Conservation (phyloP, 2,113 vertebrate genomes). For the Calyptomena viridis region DNA sequence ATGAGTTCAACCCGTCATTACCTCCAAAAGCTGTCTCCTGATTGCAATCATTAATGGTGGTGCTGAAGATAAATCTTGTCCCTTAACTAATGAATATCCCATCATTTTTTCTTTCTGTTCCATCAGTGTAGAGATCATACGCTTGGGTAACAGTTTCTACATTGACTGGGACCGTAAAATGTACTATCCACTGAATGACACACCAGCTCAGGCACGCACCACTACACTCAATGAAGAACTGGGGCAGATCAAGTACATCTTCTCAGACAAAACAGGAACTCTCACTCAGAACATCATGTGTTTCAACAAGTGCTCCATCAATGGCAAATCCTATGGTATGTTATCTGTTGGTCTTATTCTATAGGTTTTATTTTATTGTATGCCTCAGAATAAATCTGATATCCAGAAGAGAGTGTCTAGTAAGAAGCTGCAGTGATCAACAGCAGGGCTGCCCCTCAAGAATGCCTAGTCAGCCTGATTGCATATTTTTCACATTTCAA, state of each 20-base stretch:
- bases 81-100: not conserved
- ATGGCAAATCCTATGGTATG: constrained; percentile 86
- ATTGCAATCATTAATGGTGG: not conserved
- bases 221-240: constrained; percentile 96
- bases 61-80: not conserved
- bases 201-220: constrained; percentile 86
- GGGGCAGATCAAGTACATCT: constrained; percentile 94
- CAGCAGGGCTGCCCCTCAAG: not conserved
- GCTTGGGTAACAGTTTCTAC: constrained; percentile 92
- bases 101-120: not conserved
- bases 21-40: not conserved
- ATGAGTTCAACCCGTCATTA: not conserved
- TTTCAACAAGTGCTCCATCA: constrained; percentile 93
- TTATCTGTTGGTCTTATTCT: not conserved
- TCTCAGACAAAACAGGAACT: constrained; percentile 97
- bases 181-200: constrained; percentile 86
- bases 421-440: not conserved
- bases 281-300: constrained; percentile 97
- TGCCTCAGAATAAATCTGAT: not conserved
- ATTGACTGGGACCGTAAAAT: constrained; percentile 97
- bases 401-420: not conserved
- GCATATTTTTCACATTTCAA: not conserved
- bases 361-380: not conserved
- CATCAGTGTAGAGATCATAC: constrained; percentile 91
- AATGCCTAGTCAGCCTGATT: not conserved